Evolutionary conservation across 2,113 vertebrate genomes (phyloP).

Genomic region (Phaethornis superciliosus): DNA sequence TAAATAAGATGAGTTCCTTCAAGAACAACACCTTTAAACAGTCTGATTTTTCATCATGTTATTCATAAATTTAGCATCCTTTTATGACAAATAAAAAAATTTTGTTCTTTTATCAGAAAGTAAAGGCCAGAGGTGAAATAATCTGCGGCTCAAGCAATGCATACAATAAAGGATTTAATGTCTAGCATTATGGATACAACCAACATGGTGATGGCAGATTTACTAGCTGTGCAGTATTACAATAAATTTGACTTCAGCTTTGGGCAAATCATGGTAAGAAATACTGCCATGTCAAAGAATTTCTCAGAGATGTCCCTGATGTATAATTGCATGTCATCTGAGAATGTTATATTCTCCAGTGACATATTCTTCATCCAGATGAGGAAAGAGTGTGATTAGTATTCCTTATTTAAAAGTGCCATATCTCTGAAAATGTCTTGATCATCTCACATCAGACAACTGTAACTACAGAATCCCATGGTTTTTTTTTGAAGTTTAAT

Average conservation of each 20-base stretch:
- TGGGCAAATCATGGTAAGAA: slow-evolving; percentile 17
- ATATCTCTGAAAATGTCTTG: background rate
- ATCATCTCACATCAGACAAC: background rate
- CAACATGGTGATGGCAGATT: background rate
- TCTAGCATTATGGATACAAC: background rate
- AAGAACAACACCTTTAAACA: background rate
- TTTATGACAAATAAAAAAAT: background rate
- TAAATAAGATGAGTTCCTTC: background rate
- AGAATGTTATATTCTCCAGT: background rate
- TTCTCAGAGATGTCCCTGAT: background rate
- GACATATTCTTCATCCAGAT: slow-evolving; percentile 6
- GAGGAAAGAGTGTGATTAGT: background rate
- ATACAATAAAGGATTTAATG: background rate
- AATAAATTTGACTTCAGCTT: slow-evolving; percentile 17
- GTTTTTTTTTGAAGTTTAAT: background rate
- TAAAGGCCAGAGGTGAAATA: slow-evolving; percentile 16
- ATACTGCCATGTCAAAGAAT: background rate
- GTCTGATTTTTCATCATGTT: background rate
- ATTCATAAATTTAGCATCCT: background rate
- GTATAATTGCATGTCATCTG: background rate
- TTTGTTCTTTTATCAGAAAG: background rate
- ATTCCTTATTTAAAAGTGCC: background rate
- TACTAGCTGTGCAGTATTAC: background rate
- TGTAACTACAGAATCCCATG: background rate
- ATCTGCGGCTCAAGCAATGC: background rate